phyloP scores from a whole-genome alignment of 2,888 invertebrate genomes.

The Caenorhabditis sp. region DNA sequence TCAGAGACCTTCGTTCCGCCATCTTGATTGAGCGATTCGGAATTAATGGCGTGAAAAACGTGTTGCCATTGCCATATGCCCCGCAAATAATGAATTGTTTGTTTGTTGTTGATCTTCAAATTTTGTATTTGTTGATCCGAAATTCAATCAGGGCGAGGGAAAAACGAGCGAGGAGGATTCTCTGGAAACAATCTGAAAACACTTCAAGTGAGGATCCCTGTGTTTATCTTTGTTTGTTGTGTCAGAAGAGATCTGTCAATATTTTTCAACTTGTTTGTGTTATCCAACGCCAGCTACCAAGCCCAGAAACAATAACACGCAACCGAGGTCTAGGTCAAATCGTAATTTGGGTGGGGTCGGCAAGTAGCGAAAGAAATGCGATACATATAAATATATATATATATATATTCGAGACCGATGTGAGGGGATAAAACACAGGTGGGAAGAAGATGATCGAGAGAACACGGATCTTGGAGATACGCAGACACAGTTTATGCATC shows the following conservation, averaged over 20 bases:
- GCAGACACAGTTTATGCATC: slow-evolving; percentile 49
- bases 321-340: slow-evolving; percentile 45
- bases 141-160: neutral
- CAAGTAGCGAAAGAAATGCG: slow-evolving; percentile 45
- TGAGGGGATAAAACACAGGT: slow-evolving; percentile 11
- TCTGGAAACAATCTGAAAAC: slow-evolving; percentile 22
- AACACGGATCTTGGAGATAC: slow-evolving; percentile 10
- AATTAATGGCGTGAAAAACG: slow-evolving; percentile 56
- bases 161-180: neutral
- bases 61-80: slow-evolving; percentile 25
- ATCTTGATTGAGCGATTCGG: slow-evolving; percentile 37
- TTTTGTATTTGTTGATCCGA: slow-evolving; percentile 23
- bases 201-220: neutral
- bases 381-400: slow-evolving; percentile 19
- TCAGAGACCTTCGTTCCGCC: slow-evolving; percentile 37
- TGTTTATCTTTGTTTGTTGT: neutral
- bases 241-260: slow-evolving; percentile 17
- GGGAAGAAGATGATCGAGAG: neutral
- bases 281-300: neutral
- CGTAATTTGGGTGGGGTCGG: slow-evolving; percentile 44
- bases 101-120: slow-evolving; percentile 31
- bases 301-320: slow-evolving; percentile 10
- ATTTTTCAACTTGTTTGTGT: slow-evolving; percentile 12
- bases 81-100: slow-evolving; percentile 7
- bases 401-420: slow-evolving; percentile 24